Evolutionary conservation across 1,140 invertebrate genomes (phyloP).

Genomic region (Fopius arisanus): DNA sequence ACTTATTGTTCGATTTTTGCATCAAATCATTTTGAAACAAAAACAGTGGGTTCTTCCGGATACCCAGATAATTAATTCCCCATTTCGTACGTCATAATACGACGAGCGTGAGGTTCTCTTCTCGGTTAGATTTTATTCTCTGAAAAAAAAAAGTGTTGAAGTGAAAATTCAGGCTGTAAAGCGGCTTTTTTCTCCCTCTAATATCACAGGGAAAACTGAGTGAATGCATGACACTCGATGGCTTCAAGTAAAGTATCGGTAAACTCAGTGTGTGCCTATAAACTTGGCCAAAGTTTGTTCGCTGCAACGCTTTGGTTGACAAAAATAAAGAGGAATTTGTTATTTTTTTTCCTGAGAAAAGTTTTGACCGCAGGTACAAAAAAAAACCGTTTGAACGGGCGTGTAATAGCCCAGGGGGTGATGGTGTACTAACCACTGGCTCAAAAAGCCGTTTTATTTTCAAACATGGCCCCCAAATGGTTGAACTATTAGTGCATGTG

Average conservation of each 20-base stretch:
- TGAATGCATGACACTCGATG: slow-evolving; percentile 5
- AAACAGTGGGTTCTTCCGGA: too few relatives aligned
- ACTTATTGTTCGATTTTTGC: too few relatives aligned
- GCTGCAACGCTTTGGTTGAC: not conserved
- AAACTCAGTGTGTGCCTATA: slow-evolving; percentile 11
- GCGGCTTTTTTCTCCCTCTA: not conserved
- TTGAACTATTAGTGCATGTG: not conserved
- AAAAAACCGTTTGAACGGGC: not conserved
- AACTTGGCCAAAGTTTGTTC: slow-evolving; percentile 4
- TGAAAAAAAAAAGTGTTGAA: not conserved
- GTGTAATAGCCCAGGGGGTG: not conserved
- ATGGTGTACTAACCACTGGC: not conserved
- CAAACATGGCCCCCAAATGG: not conserved
- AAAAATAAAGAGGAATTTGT: not conserved
- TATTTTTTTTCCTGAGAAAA: not conserved
- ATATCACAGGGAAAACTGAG: not conserved
- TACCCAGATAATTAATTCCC: too few relatives aligned
- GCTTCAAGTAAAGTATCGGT: not conserved
- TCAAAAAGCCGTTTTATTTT: not conserved
- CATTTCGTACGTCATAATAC: not conserved
- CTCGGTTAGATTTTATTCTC: not conserved
- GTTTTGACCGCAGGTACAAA: not conserved
- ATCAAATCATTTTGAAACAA: too few relatives aligned
- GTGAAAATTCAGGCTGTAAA: not conserved
- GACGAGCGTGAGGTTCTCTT: not conserved